phyloP scores from a whole-genome alignment of 2,797 vertebrate genomes.

The Antennarius maculatus region DNA sequence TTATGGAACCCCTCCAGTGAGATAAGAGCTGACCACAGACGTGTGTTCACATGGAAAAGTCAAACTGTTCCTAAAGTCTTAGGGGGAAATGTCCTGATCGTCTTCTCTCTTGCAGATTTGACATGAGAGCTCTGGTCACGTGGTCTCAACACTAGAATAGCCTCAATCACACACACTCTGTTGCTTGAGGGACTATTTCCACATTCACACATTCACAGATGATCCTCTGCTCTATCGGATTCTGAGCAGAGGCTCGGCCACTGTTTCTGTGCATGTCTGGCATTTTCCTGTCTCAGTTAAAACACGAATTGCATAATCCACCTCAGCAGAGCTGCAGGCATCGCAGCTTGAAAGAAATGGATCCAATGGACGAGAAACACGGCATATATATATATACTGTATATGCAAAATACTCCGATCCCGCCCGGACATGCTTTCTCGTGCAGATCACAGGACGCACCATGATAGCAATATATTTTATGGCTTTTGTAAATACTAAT shows the following conservation, averaged over 20 bases:
- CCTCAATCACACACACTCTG: background rate
- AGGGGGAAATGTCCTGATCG: background rate
- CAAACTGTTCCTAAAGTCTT: background rate
- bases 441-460: slow-evolving; percentile 1
- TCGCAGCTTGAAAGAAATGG: slow-evolving; percentile 23
- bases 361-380: slow-evolving; percentile 5
- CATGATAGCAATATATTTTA: background rate
- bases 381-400: background rate
- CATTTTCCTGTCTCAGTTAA: slow-evolving; percentile 36
- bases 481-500: background rate
- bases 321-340: slow-evolving; percentile 24
- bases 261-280: slow-evolving; percentile 37
- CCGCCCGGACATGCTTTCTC: slow-evolving; percentile 37
- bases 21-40: slow-evolving; percentile 2
- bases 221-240: slow-evolving; percentile 56
- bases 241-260: slow-evolving; percentile 31
- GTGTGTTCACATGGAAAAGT: background rate
- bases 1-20: background rate
- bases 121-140: slow-evolving; percentile 38
- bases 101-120: slow-evolving; percentile 23
- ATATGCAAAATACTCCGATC: slow-evolving; percentile 27
- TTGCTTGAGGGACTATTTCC: background rate
- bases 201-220: too few relatives aligned
- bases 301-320: slow-evolving; percentile 41
- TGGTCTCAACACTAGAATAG: slow-evolving; percentile 10